Evolutionary conservation across 2,888 invertebrate genomes (phyloP), one percentile per base, ranked within the genome.

Genomic region (Lobophora halterata): DNA sequence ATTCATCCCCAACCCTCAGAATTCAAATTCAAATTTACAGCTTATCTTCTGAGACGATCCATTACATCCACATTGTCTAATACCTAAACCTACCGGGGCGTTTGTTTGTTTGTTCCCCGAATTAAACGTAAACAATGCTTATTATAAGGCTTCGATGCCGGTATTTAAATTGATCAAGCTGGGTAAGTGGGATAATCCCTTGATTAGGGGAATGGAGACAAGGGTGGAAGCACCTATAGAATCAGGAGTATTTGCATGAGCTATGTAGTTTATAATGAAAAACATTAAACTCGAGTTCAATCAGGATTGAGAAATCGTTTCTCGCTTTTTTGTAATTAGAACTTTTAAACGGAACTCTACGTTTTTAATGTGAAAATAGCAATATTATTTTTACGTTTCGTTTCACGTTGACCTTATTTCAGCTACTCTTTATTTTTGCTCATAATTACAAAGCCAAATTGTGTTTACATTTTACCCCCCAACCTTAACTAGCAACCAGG

Each of bases 161-260:
- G 59, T 60, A 59, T 70, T 70, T 63, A 65, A 69, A 71, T 71
- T 72, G 68, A 73, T 72, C 65, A 65, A 66, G 64, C 65, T 65
- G 53, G 58, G 60, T 64, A 65, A 73, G 65, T 57, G 67, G 66
- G 63, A 65, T 72, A 64, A 73, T 67, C 71, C 30, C 59, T 18
- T 61, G 61, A 58, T 71, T 66, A 61, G 18, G 31, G 18, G 13
- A 51, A 49, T 54, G 53, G 53, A 62, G 59, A 45, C 45, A 39
- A 37, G 48, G 43, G 49, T 33, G 38, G 30, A 41, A 41, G 38
- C 32, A 17, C 40, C 32, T 43, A 24, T 13, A 27, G 46, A 45
- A 42, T 46, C 31, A 34, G 47, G 39, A 42, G 35, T 38, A 31
- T 24, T 32, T 19, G 19, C 8, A 39, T 43, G 16, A 21, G 9